Evolutionary conservation across 2,888 invertebrate species (phyloP).

Genomic region (Druceiella hillmani): DNA sequence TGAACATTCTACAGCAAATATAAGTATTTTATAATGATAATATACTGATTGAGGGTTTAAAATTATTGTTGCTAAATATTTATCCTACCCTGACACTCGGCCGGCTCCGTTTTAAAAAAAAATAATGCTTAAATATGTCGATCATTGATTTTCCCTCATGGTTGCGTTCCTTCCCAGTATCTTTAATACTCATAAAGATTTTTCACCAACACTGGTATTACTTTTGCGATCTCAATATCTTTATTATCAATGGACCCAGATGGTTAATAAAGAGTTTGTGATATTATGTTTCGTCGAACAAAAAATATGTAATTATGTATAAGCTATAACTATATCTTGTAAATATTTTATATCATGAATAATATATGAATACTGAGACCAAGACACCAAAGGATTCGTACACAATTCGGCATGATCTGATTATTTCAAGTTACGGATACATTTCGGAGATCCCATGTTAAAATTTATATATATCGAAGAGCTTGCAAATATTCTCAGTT

Average conservation of each 20-base stretch:
- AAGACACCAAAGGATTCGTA: slow-evolving; percentile 4
- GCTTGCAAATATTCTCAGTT: slow-evolving; percentile 1
- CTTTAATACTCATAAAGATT: slow-evolving; percentile 10
- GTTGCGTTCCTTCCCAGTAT: slow-evolving; percentile 9
- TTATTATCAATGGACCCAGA: slow-evolving; percentile 11
- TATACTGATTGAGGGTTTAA: slow-evolving; percentile 10
- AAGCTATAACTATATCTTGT: slow-evolving; percentile 11
- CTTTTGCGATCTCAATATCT: slow-evolving; percentile 11
- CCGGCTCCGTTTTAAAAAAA: neutral
- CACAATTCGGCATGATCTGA: neutral
- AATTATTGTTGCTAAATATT: slow-evolving; percentile 4
- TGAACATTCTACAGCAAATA: slow-evolving; percentile 10
- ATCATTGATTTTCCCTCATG: too few relatives aligned
- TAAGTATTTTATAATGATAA: slow-evolving; percentile 10
- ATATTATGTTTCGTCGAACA: slow-evolving; percentile 9
- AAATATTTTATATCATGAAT: slow-evolving; percentile 9
- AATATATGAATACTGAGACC: slow-evolving; percentile 6
- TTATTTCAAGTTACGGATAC: slow-evolving; percentile 8
- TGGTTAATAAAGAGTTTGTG: slow-evolving; percentile 10
- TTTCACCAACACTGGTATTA: slow-evolving; percentile 11
- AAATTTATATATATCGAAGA: slow-evolving; percentile 9
- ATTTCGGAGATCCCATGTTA: slow-evolving; percentile 11
- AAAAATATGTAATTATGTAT: slow-evolving; percentile 9
- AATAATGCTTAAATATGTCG: too few relatives aligned
- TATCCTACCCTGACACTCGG: neutral